Evolutionary conservation across 92 coral and sea anemone species (phyloP).

Genomic region (Zoanthus sansibaricus): DNA sequence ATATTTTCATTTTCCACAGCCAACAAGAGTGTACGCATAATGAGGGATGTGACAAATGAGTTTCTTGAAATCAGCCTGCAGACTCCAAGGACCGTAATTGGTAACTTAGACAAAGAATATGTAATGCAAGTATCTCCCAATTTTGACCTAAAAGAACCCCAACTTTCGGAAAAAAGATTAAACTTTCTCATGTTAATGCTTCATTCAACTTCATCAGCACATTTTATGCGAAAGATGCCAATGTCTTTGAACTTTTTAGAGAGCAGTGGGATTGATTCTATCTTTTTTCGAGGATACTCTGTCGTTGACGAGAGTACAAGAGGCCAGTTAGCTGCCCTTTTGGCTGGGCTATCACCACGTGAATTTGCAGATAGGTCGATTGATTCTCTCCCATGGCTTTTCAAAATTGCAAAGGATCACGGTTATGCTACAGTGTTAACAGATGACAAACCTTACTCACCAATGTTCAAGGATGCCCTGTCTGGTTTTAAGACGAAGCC

Average conservation of each 20-base stretch:
- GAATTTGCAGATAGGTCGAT: conserved; percentile 1
- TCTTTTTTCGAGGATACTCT: conserved; percentile 63
- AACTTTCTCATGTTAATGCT: conserved; percentile 62
- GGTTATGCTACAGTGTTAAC: conserved; percentile 79
- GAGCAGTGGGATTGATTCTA: conserved; percentile 37
- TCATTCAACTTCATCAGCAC: conserved; percentile 65
- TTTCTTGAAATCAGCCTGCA: conserved; percentile 60
- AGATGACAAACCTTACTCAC: conserved; percentile 78
- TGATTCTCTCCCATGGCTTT: conserved; percentile 79
- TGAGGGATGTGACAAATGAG: conserved; percentile 61
- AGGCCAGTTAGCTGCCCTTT: conserved; percentile 60
- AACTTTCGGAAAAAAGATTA: conserved; percentile 44
- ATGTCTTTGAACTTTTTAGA: conserved; percentile 47
- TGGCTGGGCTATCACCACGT: conserved; percentile 55
- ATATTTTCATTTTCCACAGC: conserved; percentile 17
- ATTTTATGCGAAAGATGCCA: conserved; percentile 65
- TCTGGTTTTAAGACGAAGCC: conserved; percentile 73
- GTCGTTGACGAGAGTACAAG: conserved; percentile 73
- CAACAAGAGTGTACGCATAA: conserved; percentile 32
- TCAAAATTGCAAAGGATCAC: conserved; percentile 72
- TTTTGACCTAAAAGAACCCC: conserved; percentile 63
- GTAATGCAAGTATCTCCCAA: conserved; percentile 68
- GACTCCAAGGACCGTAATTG: conserved; percentile 48
- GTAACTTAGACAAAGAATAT: conserved; percentile 49
- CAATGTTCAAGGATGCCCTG: conserved; percentile 68